A percentile compares a stretch with the other conserved stretches of the same genome.
These are phyloP conservation scores for Coregonus sp. DNA, from an alignment of 2,797 vertebrate genomes.

Conservation along the genomic window DNA sequence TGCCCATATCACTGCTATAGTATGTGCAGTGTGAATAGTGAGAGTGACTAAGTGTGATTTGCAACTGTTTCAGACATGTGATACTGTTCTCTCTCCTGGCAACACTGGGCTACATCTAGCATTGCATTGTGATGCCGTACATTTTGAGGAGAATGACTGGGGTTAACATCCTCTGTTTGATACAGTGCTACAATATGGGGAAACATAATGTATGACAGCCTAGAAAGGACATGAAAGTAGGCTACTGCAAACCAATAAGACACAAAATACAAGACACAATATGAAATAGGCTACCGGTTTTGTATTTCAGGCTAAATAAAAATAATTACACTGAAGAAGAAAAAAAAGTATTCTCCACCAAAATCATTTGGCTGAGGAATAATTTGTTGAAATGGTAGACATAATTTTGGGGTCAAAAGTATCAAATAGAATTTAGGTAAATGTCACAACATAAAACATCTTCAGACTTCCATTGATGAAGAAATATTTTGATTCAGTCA, in stretches of 20 bases:
- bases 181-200: not conserved
- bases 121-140: constrained; percentile 22
- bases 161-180: constrained; percentile 13
- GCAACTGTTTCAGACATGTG: constrained; percentile 52
- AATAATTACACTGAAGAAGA: not conserved
- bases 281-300: not conserved
- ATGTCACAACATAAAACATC: not conserved
- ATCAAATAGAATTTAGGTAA: not conserved
- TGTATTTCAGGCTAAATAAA: not conserved
- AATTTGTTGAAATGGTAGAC: not conserved
- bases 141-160: constrained; percentile 43
- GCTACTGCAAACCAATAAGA: not conserved
- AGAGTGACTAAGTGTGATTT: constrained; percentile 51
- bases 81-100: constrained; percentile 55
- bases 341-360: not conserved
- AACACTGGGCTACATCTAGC: constrained; percentile 41
- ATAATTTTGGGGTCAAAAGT: not conserved
- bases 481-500: constrained; percentile 19
- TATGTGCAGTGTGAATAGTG: constrained; percentile 17
- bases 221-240: not conserved
- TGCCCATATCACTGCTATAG: constrained; percentile 10
- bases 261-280: not conserved
- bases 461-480: not conserved
- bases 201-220: not conserved
- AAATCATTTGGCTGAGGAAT: not conserved